These are phyloP conservation scores for Cheirogaleus medius DNA, from an alignment of 2,113 vertebrate genomes.

Conservation along the genomic window DNA sequence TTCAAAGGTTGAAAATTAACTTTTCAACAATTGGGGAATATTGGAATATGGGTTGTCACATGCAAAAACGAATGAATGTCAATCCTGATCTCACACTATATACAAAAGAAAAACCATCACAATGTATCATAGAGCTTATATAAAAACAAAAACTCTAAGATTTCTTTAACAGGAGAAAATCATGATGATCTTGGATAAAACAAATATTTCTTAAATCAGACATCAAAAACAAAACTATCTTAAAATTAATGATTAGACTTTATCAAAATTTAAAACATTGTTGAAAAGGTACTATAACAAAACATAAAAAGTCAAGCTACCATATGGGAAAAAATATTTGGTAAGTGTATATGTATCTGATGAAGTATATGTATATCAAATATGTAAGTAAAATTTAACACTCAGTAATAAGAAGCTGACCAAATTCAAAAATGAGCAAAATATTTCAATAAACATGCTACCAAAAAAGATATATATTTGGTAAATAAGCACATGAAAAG, in stretches of 20 bases:
- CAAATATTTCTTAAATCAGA: neutral
- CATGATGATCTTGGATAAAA: neutral
- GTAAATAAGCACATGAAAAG: neutral
- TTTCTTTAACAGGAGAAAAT: neutral
- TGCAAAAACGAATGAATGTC: neutral
- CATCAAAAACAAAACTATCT: neutral
- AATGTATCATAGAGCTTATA: neutral
- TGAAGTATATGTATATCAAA: neutral
- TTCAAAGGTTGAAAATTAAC: neutral
- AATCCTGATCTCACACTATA: neutral
- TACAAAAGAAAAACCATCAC: neutral
- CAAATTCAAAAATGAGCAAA: neutral
- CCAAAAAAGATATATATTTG: neutral
- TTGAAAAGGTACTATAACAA: neutral
- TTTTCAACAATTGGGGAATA: neutral
- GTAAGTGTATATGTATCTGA: neutral
- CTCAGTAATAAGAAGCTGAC: neutral
- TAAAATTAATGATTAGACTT: neutral
- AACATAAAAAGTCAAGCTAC: neutral
- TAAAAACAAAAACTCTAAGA: neutral
- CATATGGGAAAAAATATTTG: neutral
- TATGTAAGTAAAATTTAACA: neutral
- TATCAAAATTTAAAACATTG: neutral
- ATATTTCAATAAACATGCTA: neutral
- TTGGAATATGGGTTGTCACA: neutral